Percentiles rank a stretch among this genome's conserved stretches.
phyloP scores from a whole-genome alignment of 2,797 vertebrate species.

The Rhinichthys osculus region DNA sequence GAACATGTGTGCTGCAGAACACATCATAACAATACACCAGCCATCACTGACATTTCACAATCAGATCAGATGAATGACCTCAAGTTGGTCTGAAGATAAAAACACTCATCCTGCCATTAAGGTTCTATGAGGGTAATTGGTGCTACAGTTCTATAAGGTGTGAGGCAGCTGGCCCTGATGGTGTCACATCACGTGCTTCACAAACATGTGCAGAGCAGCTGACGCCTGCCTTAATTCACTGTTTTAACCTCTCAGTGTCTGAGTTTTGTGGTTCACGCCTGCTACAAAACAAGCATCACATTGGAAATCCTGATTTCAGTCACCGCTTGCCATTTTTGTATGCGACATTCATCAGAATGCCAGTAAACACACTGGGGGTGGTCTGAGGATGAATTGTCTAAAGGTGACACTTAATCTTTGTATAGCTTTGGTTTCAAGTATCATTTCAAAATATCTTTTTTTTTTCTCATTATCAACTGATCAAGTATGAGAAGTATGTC shows the following conservation, averaged over 20 bases:
- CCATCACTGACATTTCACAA: constrained; percentile 17
- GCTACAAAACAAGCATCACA: background rate
- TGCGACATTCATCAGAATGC: background rate
- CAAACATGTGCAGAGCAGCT: constrained; percentile 25
- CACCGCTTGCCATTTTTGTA: background rate
- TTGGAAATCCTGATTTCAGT: background rate
- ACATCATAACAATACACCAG: constrained; percentile 24
- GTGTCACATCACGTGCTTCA: constrained; percentile 23
- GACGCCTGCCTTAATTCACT: constrained; percentile 9
- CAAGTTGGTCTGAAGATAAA: constrained; percentile 19
- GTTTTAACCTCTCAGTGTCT: background rate
- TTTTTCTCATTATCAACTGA: background rate
- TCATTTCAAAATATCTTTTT: background rate
- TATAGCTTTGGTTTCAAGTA: background rate
- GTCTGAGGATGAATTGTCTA: background rate
- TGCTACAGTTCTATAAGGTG: constrained; percentile 13
- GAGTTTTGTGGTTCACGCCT: constrained; percentile 4
- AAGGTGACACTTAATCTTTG: background rate
- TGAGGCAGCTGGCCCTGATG: constrained; percentile 12
- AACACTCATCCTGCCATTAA: background rate
- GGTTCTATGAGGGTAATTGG: background rate
- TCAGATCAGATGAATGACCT: constrained; percentile 28
- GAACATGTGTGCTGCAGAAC: constrained; percentile 18
- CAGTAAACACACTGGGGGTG: background rate
- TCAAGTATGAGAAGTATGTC: background rate